Base-by-base conservation (phyloP, 2,113 vertebrate species). In the Shinisaurus crocodilurus region DNA sequence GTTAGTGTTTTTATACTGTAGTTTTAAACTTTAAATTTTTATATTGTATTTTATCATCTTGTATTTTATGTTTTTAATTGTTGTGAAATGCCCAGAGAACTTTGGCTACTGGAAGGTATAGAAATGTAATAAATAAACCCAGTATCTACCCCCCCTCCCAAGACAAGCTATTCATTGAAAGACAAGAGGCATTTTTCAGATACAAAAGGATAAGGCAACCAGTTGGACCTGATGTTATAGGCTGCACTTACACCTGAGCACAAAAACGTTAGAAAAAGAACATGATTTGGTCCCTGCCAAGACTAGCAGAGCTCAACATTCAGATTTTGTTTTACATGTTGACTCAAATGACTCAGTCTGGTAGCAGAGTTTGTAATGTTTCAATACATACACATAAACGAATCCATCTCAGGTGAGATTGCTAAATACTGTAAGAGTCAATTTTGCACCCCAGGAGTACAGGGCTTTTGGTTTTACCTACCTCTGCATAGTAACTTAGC, bases 401-500 rank as follows among this genome's bases (percentile, higher is more conserved):
- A 91, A 32, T 43, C 57, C 12, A 27, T 7, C 37, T 29, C 23
- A 67, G 6, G 7, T 18, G 87, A 37, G 2, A 9, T 48, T 82
- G 57, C 67, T 50, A 82, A 43, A 74, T 37, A n/a, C n/a, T n/a
- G n/a, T n/a, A 87, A 79, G 70, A 4, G 0, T 40, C 5, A 67
- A 82, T 43, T 75, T n/a, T 0, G 48, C 23, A 37, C 50, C 85
- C 88, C 77, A 90, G 32, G 80, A 65, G 88, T 43, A 77, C 1
- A 81, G 1, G 57, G 0, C 15, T 6, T 23, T 84, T 65, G 27
- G 29, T 12, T 74, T 89, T 85, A 91, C 27, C 70, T 97, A 99
- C 99, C 98, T 99, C 98, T n/a, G 99, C 98, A 75, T 97, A 99
- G 96, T 99, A 99, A 32, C 98, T 99, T 95, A 98, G 96, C 90